These are phyloP conservation scores for Polypterus bichir DNA, from an alignment of 2,113 vertebrate species.

Conservation along the genomic window DNA sequence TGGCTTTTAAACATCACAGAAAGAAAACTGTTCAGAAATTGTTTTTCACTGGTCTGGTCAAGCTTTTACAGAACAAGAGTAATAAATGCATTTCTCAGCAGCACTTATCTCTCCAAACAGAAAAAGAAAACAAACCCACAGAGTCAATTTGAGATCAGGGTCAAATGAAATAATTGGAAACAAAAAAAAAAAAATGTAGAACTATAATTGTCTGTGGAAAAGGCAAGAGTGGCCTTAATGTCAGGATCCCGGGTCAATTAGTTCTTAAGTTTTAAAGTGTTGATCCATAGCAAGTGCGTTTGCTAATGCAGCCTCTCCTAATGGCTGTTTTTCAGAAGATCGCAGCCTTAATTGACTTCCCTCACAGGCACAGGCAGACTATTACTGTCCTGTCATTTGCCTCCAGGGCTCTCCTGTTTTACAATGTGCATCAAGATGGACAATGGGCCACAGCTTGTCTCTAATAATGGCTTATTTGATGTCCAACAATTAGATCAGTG, in stretches of 20 bases:
- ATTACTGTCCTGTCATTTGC: constrained; percentile 43
- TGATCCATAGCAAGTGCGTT: constrained; percentile 29
- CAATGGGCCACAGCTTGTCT: constrained; percentile 29
- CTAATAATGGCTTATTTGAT: constrained; percentile 29
- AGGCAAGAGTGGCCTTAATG: constrained; percentile 11
- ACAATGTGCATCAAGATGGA: constrained; percentile 33
- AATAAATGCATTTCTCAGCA: not conserved
- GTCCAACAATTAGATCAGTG: constrained; percentile 30
- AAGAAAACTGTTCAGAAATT: not conserved
- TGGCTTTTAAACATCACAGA: too few species aligned
- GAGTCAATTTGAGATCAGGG: constrained; percentile 37
- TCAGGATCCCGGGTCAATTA: constrained; percentile 27
- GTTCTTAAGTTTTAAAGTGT: constrained; percentile 37
- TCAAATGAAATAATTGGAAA: constrained; percentile 28
- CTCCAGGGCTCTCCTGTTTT: constrained; percentile 7
- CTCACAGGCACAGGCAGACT: constrained; percentile 45
- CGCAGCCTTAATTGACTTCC: constrained; percentile 47
- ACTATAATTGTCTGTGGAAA: constrained; percentile 16
- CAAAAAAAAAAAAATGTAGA: constrained; percentile 22
- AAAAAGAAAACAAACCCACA: constrained; percentile 7
- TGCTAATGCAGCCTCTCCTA: constrained; percentile 25
- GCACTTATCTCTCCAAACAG: constrained; percentile 1
- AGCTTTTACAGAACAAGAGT: not conserved
- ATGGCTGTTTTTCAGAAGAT: constrained; percentile 38
- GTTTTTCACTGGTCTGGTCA: not conserved